Conservation (phyloP, 2,888 invertebrate species). For the Lasioglossum leucozonium region DNA sequence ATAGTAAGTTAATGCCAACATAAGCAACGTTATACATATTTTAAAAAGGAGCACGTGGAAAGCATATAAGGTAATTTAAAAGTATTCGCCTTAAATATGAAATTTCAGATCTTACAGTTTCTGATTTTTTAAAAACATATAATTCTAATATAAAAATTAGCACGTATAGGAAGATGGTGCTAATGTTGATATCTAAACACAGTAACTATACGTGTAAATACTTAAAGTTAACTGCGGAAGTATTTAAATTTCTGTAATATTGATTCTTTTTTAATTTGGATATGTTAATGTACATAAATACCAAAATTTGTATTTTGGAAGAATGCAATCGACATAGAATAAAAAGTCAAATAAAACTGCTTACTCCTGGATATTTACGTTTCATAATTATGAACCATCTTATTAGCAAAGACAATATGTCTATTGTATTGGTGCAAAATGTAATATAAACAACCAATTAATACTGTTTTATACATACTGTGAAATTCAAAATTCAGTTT, state of each 20-base stretch:
- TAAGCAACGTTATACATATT: background rate
- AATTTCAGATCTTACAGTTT: background rate
- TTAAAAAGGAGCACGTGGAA: constrained; percentile 3
- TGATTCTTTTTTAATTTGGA: background rate
- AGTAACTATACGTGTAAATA: constrained; percentile 12
- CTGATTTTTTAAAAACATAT: constrained; percentile 2
- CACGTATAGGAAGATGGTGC: constrained; percentile 16
- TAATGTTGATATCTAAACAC: constrained; percentile 15
- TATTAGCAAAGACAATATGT: constrained; percentile 22
- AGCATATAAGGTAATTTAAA: constrained; percentile 9
- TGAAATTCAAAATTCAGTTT: constrained; percentile 64
- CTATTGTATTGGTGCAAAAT: constrained; percentile 35
- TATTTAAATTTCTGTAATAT: constrained; percentile 9
- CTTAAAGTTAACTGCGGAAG: constrained; percentile 28
- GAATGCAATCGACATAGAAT: constrained; percentile 31
- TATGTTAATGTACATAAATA: constrained; percentile 15
- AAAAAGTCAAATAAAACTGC: constrained; percentile 15
- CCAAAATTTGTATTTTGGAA: background rate
- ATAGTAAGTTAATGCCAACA: constrained; percentile 14
- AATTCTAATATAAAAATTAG: constrained; percentile 22
- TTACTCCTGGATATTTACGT: constrained; percentile 18
- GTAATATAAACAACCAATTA: constrained; percentile 58
- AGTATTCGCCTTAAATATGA: constrained; percentile 17
- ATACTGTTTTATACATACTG: constrained; percentile 52
- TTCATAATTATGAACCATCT: constrained; percentile 13